Evolutionary conservation across 2,113 vertebrate species (phyloP).

Genomic region (Coreoperca whiteheadi): DNA sequence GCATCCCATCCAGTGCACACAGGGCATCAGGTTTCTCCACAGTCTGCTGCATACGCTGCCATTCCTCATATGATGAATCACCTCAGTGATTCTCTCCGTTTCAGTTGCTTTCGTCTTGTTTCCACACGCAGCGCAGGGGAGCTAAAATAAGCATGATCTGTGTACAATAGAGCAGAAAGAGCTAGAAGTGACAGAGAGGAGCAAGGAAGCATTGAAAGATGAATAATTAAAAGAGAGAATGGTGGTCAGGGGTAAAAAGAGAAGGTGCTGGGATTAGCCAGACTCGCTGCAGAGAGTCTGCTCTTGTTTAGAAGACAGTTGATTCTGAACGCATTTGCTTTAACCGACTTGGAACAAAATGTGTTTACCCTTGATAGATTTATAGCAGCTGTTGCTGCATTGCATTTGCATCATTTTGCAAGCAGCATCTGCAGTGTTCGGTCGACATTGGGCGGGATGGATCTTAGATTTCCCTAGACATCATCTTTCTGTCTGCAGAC

Average conservation of each 20-base stretch:
- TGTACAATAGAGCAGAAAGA: conserved; percentile 49
- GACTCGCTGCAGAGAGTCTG: conserved; percentile 22
- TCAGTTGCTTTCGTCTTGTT: conserved; percentile 32
- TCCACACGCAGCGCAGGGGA: conserved; percentile 10
- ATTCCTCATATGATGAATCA: conserved; percentile 55
- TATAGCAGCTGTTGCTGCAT: conserved; percentile 49
- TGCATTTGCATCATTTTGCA: conserved; percentile 49
- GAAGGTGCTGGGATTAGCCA: conserved; percentile 20
- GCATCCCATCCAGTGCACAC: conserved; percentile 46
- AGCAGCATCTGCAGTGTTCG: conserved; percentile 22
- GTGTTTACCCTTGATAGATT: conserved; percentile 53
- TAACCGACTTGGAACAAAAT: conserved; percentile 30
- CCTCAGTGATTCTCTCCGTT: conserved; percentile 35
- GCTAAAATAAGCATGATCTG: conserved; percentile 57
- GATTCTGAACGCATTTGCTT: conserved; percentile 50
- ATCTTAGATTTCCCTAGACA: conserved; percentile 50
- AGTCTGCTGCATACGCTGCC: conserved; percentile 32
- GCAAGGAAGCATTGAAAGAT: conserved; percentile 42
- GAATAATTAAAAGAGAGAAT: conserved; percentile 50
- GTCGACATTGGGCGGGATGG: not conserved
- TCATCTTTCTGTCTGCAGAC: conserved; percentile 32
- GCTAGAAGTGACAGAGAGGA: conserved; percentile 34
- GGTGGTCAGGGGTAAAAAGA: conserved; percentile 17
- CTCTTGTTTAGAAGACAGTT: conserved; percentile 47
- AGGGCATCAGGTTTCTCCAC: conserved; percentile 36